Evolutionary conservation across 2,888 invertebrate species (phyloP), one percentile per base, ranked within the genome.

Genomic region (Scrobipalpa atriplicella): DNA sequence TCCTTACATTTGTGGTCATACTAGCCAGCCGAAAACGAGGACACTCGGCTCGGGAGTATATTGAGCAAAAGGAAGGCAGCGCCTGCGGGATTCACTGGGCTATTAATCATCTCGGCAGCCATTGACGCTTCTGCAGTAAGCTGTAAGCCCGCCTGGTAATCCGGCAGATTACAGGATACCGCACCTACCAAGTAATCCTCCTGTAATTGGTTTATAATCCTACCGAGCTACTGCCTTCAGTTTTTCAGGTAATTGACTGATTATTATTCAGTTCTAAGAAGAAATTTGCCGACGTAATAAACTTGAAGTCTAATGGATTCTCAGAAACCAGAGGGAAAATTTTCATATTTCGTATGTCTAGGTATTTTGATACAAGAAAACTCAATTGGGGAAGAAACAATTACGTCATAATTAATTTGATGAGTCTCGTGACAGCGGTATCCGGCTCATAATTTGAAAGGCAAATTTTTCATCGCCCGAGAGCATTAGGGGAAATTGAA

Each of bases 361-460:
- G 69, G 67, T 68, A 72, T 75, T 63, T 51, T 18, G 36, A 36
- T n/a, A n/a, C 47, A 13, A 63, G 52, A 63, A 70, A 81, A 80
- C 77, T 79, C 78, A 80, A 80, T 81, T 75, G 73, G 77, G 78
- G 67, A 73, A 72, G 73, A 80, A 84, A 83, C 80, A 82, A 83
- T 82, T 81, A 77, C 72, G 69, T 72, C 73, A 78, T 85, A 87
- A 89, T 90, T 84, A 85, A 89, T 85, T 87, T 86, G 84, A 87
- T 83, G 81, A 79, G 83, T 82, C 80, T 81, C 85, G 86, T 86
- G 88, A 86, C 85, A 81, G 76, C 79, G 80, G 83, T 87, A 84
- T 86, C 84, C 84, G 82, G 84, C 82, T 89, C 81, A 83, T 86
- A 86, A 90, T 87, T 87, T 85, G 77, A 81, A 83, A 87, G 84